Conservation (phyloP, 2,888 invertebrate genomes). For the Tolmerus cingulatus region DNA sequence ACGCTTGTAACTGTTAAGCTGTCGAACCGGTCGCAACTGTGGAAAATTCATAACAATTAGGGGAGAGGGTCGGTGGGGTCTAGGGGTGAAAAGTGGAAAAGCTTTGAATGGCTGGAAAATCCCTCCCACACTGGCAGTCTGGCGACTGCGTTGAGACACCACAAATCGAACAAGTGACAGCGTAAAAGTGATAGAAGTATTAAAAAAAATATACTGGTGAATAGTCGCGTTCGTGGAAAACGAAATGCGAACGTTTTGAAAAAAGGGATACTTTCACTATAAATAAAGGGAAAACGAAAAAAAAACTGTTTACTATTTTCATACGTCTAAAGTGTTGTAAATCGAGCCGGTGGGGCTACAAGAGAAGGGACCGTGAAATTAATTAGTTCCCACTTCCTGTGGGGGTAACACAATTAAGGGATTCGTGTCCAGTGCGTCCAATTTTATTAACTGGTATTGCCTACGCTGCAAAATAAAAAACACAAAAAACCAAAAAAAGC, state of each 20-base stretch:
- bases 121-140: slow-evolving; percentile 3
- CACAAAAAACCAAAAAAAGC: too few species aligned
- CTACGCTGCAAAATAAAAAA: background rate
- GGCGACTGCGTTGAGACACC: slow-evolving; percentile 25
- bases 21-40: background rate
- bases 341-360: background rate
- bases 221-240: background rate
- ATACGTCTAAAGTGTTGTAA: background rate
- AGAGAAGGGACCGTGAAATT: background rate
- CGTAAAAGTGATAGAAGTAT: background rate
- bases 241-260: background rate
- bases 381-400: background rate
- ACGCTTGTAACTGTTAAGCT: background rate
- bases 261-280: background rate
- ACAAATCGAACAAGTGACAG: slow-evolving; percentile 41
- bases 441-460: background rate
- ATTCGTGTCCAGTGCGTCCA: background rate
- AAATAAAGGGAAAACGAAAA: background rate
- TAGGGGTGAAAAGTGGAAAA: background rate
- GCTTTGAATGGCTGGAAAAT: slow-evolving; percentile 34
- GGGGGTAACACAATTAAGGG: background rate
- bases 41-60: background rate
- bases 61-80: background rate
- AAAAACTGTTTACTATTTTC: background rate
- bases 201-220: background rate